These are phyloP conservation scores for Cassiopea xamachana DNA, from an alignment of 30 jellyfish, hydroid and myxozoan genomes.

Conservation along the genomic window DNA sequence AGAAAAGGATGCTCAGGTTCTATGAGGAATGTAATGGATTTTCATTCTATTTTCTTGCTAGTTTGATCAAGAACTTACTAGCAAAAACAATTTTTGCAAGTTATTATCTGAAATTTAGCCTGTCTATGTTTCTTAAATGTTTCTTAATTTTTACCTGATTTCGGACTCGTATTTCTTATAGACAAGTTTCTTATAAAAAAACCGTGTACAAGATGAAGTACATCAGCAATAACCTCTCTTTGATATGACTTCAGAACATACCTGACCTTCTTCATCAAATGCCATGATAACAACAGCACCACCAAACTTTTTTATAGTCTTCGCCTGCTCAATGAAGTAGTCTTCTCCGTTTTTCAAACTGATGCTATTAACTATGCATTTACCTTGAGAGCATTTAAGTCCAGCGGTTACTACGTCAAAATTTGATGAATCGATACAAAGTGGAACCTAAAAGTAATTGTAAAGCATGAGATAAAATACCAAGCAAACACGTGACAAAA, in stretches of 20 bases:
- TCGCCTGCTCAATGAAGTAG: slow-evolving; percentile 89
- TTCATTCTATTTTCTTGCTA: too few relatives aligned
- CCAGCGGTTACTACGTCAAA: slow-evolving; percentile 97
- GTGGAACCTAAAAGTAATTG: slow-evolving; percentile 84
- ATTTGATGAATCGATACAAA: slow-evolving; percentile 96
- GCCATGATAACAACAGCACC: slow-evolving; percentile 99
- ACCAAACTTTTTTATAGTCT: slow-evolving; percentile 85
- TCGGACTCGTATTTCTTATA: too few relatives aligned
- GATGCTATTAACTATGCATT: slow-evolving; percentile 93
- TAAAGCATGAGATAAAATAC: neutral
- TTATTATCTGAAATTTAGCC: too few relatives aligned
- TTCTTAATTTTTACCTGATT: too few relatives aligned
- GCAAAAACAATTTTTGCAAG: too few relatives aligned
- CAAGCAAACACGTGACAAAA: neutral
- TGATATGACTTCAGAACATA: neutral
- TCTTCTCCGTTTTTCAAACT: slow-evolving; percentile 96
- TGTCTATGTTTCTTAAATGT: too few relatives aligned
- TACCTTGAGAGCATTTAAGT: slow-evolving; percentile 95
- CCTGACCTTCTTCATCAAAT: slow-evolving; percentile 98
- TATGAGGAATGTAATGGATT: too few relatives aligned
- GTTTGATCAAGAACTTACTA: too few relatives aligned
- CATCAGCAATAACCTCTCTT: too few relatives aligned
- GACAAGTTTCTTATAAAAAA: too few relatives aligned
- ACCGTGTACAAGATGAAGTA: too few relatives aligned
- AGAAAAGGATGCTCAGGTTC: too few relatives aligned